Percentiles rank a stretch among this genome's conserved stretches.
Conservation (phyloP, 2,113 vertebrate species). For the Kobus ellipsiprymnus region DNA sequence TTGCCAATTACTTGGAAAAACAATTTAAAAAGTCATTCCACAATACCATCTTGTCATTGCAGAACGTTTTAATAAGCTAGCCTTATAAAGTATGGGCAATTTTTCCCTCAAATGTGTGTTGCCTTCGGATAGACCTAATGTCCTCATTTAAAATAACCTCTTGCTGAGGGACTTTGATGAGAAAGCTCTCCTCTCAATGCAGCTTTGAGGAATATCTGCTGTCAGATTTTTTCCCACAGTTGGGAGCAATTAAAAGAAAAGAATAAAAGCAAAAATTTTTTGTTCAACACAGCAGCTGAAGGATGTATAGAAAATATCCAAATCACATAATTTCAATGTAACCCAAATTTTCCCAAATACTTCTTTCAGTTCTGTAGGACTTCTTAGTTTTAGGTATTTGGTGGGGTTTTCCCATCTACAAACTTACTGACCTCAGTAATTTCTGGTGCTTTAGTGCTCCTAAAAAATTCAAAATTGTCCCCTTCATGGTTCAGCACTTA, state of each 20-base stretch:
- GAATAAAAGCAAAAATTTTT: not conserved
- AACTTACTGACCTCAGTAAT: not conserved
- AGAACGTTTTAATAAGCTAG: not conserved
- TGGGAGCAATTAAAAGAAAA: not conserved
- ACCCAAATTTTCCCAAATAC: not conserved
- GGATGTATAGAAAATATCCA: not conserved
- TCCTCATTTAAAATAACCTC: not conserved
- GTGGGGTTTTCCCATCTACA: not conserved
- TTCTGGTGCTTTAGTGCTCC: not conserved
- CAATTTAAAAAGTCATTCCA: conserved; percentile 22
- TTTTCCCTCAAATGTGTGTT: not conserved
- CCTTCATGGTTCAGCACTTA: not conserved
- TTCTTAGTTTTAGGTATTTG: not conserved
- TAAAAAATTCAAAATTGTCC: not conserved
- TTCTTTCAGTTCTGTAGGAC: not conserved
- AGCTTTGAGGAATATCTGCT: not conserved
- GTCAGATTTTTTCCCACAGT: not conserved
- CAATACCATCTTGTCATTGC: not conserved
- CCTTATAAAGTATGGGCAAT: not conserved
- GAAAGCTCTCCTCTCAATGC: not conserved
- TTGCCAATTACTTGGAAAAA: conserved; percentile 25
- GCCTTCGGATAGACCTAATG: not conserved
- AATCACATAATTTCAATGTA: not conserved
- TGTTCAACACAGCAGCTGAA: not conserved
- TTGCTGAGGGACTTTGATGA: not conserved